Conservation (phyloP, 2,797 vertebrate species). For the Chaetophractus vellerosus region DNA sequence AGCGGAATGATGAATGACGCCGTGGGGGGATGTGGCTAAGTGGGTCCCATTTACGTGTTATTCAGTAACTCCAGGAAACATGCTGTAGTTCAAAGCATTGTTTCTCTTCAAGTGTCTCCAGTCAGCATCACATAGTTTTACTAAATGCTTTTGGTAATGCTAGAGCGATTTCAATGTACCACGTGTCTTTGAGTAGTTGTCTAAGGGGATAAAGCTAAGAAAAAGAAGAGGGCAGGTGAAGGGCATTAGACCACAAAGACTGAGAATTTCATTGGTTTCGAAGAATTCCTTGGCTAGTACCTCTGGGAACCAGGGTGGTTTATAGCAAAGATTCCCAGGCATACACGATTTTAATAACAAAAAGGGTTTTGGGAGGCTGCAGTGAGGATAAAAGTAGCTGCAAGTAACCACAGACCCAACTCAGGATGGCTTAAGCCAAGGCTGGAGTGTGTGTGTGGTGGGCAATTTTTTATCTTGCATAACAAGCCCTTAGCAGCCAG, state of each 20-base stretch:
- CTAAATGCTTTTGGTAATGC: constrained; percentile 60
- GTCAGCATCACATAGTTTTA: constrained; percentile 66
- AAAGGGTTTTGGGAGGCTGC: neutral
- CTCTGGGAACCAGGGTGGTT: constrained; percentile 76
- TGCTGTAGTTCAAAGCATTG: constrained; percentile 80
- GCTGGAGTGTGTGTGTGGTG: neutral
- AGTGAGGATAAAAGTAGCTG: constrained; percentile 54
- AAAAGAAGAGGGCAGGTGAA: constrained; percentile 68
- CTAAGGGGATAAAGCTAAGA: constrained; percentile 68
- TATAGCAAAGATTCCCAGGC: constrained; percentile 71
- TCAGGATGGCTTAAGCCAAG: neutral
- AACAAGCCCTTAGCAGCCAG: neutral
- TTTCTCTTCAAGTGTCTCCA: constrained; percentile 81
- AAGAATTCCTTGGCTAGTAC: constrained; percentile 73
- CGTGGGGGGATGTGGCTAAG: constrained; percentile 62
- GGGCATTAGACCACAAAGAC: constrained; percentile 73
- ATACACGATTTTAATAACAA: constrained; percentile 48
- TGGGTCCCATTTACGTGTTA: constrained; percentile 80
- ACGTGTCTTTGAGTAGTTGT: constrained; percentile 73
- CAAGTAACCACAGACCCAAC: neutral
- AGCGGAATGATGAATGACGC: constrained; percentile 79
- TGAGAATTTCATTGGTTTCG: constrained; percentile 63
- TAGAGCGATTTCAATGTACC: constrained; percentile 43
- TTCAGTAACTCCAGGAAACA: constrained; percentile 79
- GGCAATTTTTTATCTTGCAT: neutral